A percentile compares a stretch with the other conserved stretches of the same genome.
These are phyloP conservation scores for Spondyliosoma cantharus DNA, from an alignment of 2,797 vertebrate species.

Conservation along the genomic window DNA sequence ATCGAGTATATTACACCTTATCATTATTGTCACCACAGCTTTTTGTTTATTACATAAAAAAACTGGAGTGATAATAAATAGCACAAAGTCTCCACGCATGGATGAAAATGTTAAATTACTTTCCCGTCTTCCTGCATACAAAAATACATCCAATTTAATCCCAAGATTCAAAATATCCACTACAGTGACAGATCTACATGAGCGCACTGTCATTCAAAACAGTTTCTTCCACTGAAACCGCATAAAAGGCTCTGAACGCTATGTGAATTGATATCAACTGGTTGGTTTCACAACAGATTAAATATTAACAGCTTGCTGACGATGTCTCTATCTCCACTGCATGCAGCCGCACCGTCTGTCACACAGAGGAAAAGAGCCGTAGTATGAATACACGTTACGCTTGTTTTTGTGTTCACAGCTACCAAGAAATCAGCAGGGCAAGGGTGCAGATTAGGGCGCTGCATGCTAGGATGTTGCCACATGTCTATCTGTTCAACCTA, in stretches of 20 bases:
- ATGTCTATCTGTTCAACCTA: conserved; percentile 10
- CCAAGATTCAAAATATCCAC: conserved; percentile 47
- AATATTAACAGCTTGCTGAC: not conserved
- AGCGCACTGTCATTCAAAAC: conserved; percentile 29
- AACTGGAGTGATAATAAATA: conserved; percentile 56
- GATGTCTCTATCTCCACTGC: conserved; percentile 31
- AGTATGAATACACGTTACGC: conserved; percentile 24
- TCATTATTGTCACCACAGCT: conserved; percentile 23
- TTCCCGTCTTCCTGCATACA: conserved; percentile 57
- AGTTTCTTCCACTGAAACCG: conserved; percentile 11
- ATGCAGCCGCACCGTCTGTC: conserved; percentile 52
- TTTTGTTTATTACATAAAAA: conserved; percentile 51
- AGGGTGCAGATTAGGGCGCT: conserved; percentile 38
- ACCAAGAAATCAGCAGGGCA: conserved; percentile 48
- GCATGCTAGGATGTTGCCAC: conserved; percentile 60
- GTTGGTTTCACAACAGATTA: conserved; percentile 37
- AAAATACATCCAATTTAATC: conserved; percentile 71
- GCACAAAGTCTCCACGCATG: conserved; percentile 39
- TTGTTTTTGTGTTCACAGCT: conserved; percentile 34
- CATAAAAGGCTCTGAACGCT: conserved; percentile 42
- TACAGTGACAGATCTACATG: conserved; percentile 21
- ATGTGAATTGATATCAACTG: conserved; percentile 28
- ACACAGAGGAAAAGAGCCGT: conserved; percentile 30
- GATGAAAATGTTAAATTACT: conserved; percentile 30
- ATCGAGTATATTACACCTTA: conserved; percentile 49